phyloP scores from a whole-genome alignment of 2,797 vertebrate species.

The Helicolenus hilgendorfi region DNA sequence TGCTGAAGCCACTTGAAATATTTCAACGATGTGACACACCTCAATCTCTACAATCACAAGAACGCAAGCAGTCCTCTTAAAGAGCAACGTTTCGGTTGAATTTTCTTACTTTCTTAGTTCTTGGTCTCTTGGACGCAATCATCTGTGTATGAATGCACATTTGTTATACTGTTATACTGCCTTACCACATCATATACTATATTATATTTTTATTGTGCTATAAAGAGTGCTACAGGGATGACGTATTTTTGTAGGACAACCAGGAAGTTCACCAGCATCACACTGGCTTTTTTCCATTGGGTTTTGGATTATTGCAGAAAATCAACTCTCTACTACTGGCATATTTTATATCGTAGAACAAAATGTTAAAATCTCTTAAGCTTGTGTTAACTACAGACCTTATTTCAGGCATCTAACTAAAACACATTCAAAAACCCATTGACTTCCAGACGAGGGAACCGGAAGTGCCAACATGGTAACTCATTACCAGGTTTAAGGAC shows the following conservation, averaged over 20 bases:
- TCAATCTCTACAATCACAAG: conserved; percentile 42
- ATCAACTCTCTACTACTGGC: not conserved
- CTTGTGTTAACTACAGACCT: not conserved
- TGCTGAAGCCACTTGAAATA: conserved; percentile 66
- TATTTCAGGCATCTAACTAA: not conserved
- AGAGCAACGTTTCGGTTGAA: not conserved
- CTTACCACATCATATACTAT: too few relatives aligned
- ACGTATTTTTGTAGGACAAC: not conserved
- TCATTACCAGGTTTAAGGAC: too few relatives aligned
- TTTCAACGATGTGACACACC: conserved; percentile 81
- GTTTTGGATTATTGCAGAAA: too few relatives aligned
- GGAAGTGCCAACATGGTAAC: too few relatives aligned
- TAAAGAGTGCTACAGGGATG: not conserved
- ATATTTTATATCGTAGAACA: not conserved
- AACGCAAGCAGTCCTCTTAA: conserved; percentile 1
- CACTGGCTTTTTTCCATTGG: not conserved
- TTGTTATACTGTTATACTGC: too few relatives aligned
- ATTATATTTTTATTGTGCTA: not conserved
- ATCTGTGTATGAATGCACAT: not conserved
- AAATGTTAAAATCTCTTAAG: not conserved
- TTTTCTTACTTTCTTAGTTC: not conserved
- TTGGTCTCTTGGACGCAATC: not conserved
- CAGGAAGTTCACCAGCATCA: not conserved
- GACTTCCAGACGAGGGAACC: too few relatives aligned
- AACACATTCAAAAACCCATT: too few relatives aligned